A percentile compares a stretch with the other conserved stretches of the same genome.
phyloP scores from a whole-genome alignment of 2,113 vertebrate genomes.

The Hemibates koningsi region DNA sequence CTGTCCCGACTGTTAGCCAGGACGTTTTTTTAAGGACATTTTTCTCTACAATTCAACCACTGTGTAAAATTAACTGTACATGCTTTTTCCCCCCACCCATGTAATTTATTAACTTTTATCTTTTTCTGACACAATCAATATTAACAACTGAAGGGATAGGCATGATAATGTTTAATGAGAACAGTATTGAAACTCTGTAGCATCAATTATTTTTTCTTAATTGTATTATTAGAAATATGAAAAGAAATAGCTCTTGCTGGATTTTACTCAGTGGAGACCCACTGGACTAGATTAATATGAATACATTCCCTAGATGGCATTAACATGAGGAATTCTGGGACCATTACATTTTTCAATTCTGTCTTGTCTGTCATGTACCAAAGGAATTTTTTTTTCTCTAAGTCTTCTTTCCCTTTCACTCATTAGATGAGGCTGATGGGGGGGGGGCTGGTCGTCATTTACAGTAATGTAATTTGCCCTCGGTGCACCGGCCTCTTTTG shows the following conservation, averaged over 20 bases:
- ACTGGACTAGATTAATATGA: not conserved
- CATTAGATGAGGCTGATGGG: not conserved
- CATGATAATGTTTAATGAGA: not conserved
- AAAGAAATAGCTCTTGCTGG: not conserved
- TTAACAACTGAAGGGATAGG: not conserved
- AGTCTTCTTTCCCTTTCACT: not conserved
- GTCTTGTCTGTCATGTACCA: not conserved
- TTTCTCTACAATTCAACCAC: not conserved
- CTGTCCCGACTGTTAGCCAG: not conserved
- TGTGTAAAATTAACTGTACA: not conserved
- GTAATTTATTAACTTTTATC: not conserved
- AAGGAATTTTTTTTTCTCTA: not conserved
- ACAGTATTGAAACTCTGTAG: not conserved
- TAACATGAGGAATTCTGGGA: not conserved
- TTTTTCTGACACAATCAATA: not conserved
- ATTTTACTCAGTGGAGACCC: not conserved
- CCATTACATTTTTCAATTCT: not conserved
- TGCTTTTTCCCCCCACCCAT: fast-evolving
- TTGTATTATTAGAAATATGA: not conserved
- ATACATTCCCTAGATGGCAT: not conserved
- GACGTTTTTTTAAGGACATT: not conserved
- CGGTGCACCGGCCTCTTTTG: conserved; percentile 23
- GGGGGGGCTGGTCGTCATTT: conserved; percentile 37
- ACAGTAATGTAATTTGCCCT: conserved; percentile 37
- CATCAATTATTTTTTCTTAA: not conserved